A percentile compares a stretch with the other conserved stretches of the same genome.
These are phyloP conservation scores for Doris montereyensis DNA, from an alignment of 2,888 invertebrate genomes.

Conservation along the genomic window DNA sequence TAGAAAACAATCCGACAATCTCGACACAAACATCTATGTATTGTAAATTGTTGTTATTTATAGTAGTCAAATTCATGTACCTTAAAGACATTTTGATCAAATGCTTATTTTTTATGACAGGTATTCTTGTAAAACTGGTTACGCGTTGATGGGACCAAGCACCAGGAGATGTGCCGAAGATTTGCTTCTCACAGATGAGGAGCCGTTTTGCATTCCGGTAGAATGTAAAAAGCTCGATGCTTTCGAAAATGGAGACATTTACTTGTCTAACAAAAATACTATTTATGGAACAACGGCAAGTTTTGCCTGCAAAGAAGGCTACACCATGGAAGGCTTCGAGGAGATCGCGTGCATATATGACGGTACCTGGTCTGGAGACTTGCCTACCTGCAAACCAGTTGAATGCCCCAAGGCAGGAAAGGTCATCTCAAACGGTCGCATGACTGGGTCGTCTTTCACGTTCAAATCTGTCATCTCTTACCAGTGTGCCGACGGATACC, in stretches of 20 bases:
- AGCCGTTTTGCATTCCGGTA: constrained; percentile 52
- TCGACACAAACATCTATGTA: no score
- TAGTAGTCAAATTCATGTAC: no score
- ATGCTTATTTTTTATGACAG: constrained; percentile 10
- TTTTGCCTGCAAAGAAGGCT: constrained; percentile 51
- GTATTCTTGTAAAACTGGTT: constrained; percentile 66
- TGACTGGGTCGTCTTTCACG: constrained; percentile 36
- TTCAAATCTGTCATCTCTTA: constrained; percentile 36
- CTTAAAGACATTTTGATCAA: no score
- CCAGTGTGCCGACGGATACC: constrained; percentile 45
- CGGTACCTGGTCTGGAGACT: constrained; percentile 65
- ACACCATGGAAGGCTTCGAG: constrained; percentile 50
- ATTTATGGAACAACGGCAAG: constrained; percentile 48
- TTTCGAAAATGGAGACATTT: constrained; percentile 49
- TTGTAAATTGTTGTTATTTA: no score
- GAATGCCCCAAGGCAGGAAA: constrained; percentile 49
- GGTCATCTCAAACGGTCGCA: constrained; percentile 37
- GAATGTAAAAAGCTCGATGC: constrained; percentile 49
- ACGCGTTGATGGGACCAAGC: constrained; percentile 54
- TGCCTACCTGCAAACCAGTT: constrained; percentile 61
- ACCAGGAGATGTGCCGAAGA: constrained; percentile 57
- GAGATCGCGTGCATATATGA: constrained; percentile 78
- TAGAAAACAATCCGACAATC: no score
- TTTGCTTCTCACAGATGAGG: constrained; percentile 54
- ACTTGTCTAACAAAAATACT: constrained; percentile 35